Evolutionary conservation across 2,797 vertebrate genomes (phyloP).

Genomic region (Orientallactaga sibirica): DNA sequence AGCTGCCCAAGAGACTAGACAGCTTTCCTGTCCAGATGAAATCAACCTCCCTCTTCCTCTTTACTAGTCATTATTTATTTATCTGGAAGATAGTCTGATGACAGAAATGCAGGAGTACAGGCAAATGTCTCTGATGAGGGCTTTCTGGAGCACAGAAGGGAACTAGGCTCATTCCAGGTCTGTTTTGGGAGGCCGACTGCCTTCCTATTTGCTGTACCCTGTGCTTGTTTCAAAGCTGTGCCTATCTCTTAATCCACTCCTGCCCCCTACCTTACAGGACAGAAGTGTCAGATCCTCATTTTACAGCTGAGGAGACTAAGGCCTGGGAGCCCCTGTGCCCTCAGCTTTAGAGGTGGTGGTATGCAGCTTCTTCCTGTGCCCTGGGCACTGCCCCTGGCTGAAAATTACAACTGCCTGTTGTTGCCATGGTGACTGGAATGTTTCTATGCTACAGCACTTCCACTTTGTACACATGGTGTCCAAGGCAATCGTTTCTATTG

Average conservation of each 20-base stretch:
- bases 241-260: not conserved
- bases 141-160: not conserved
- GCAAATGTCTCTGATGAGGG: not conserved
- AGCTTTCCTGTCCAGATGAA: not conserved
- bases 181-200: not conserved
- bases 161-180: not conserved
- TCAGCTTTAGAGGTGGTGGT: not conserved
- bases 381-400: not conserved
- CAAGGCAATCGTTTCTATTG: not conserved
- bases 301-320: not conserved
- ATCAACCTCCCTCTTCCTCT: not conserved
- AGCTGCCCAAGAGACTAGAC: not conserved
- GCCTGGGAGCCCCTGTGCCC: fast-evolving
- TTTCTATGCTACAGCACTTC: constrained; percentile 8
- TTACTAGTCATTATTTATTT: constrained; percentile 18
- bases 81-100: constrained; percentile 11
- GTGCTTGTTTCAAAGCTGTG: not conserved
- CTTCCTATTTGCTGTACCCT: not conserved
- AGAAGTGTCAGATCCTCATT: not conserved
- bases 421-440: constrained; percentile 63
- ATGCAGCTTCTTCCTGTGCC: not conserved
- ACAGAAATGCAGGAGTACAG: not conserved
- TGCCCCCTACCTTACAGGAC: too few species aligned
- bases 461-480: not conserved
- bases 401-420: constrained; percentile 61